Evolutionary conservation across 1,140 invertebrate species (phyloP).

Genomic region (Drosophila rufa): DNA sequence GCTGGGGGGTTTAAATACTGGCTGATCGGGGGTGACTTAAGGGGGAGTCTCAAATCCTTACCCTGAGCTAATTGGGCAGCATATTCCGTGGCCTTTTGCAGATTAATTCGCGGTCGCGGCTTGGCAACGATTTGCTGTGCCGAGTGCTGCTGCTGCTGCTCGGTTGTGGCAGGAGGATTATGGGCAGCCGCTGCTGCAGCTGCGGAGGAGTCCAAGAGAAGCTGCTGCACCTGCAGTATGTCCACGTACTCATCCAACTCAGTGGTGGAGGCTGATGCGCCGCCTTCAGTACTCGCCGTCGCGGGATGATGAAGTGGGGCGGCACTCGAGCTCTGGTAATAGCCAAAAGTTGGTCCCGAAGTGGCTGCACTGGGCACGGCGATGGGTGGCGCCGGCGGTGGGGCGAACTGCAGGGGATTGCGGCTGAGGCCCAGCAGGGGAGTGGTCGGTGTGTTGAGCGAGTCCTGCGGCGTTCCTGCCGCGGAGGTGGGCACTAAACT

Average conservation of each 20-base stretch:
- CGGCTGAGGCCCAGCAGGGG: conserved; percentile 66
- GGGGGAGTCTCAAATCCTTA: conserved; percentile 27
- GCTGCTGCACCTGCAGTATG: conserved; percentile 86
- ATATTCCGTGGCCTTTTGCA: conserved; percentile 83
- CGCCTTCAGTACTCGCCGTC: background rate
- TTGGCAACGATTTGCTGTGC: conserved; percentile 61
- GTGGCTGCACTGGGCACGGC: conserved; percentile 26
- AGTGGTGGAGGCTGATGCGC: conserved; percentile 20
- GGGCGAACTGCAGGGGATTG: conserved; percentile 71
- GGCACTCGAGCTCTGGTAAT: conserved; percentile 49
- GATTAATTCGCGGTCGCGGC: conserved; percentile 77
- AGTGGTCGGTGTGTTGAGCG: conserved; percentile 77
- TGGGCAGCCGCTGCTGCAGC: conserved; percentile 54
- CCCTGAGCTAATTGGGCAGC: conserved; percentile 79
- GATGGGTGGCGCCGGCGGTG: conserved; percentile 61
- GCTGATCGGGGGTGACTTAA: conserved; percentile 9
- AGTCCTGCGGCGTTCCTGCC: conserved; percentile 64
- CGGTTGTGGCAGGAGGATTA: conserved; percentile 19
- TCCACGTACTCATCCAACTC: conserved; percentile 86
- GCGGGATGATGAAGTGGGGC: conserved; percentile 15
- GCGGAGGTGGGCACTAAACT: conserved; percentile 34
- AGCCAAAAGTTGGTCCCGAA: conserved; percentile 47
- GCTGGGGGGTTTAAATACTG: conserved; percentile 24
- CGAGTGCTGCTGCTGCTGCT: conserved; percentile 37
- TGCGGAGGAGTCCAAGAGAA: conserved; percentile 85